Conservation (phyloP, 1,140 invertebrate genomes). For the Drosophila carrolli region DNA sequence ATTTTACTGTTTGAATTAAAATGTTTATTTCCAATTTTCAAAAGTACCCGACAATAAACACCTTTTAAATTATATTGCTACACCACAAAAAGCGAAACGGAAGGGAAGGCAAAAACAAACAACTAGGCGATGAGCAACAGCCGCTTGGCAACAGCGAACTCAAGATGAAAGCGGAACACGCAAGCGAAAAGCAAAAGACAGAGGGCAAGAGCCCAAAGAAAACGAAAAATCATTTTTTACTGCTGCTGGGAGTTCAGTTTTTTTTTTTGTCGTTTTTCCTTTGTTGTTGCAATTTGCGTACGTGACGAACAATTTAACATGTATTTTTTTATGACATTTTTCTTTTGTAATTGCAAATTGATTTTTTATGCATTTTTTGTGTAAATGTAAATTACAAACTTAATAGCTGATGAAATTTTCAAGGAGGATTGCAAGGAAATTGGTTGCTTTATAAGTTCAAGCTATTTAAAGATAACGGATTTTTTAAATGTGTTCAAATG, state of each 20-base stretch:
- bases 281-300: conserved; percentile 47
- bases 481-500: no score
- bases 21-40: neutral
- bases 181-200: conserved; percentile 12
- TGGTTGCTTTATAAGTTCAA: neutral
- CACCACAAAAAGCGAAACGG: conserved; percentile 21
- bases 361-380: conserved; percentile 68
- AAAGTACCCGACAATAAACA: neutral
- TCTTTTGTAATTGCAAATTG: conserved; percentile 67
- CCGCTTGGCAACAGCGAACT: conserved; percentile 76
- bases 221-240: conserved; percentile 65
- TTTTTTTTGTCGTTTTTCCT: conserved; percentile 18
- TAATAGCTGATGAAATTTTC: conserved; percentile 41
- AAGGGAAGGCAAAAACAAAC: conserved; percentile 36
- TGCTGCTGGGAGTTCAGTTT: conserved; percentile 28
- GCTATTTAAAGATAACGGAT: no score
- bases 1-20: no score
- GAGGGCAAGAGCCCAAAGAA: conserved; percentile 33
- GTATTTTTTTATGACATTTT: conserved; percentile 55
- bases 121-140: conserved; percentile 51
- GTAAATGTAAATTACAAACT: conserved; percentile 29
- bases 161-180: conserved; percentile 67
- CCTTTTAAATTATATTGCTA: neutral
- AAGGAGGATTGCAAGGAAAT: conserved; percentile 9
- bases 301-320: conserved; percentile 47